Evolutionary conservation across 2,888 invertebrate genomes (phyloP).

Genomic region (Pantelozetes paolii): DNA sequence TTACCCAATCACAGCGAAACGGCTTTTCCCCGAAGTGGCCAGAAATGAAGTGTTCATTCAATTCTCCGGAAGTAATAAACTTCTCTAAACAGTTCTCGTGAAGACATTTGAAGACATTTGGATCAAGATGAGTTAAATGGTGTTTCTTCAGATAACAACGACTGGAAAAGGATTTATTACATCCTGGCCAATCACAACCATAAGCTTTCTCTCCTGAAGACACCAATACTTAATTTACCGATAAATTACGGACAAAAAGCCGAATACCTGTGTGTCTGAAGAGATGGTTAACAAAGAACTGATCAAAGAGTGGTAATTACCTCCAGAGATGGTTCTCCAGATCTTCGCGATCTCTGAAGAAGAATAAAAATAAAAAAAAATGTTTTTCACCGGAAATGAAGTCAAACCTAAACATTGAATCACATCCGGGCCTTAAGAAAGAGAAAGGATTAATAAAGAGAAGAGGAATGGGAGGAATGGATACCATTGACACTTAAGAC

Average conservation of each 20-base stretch:
- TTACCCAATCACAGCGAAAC: not conserved
- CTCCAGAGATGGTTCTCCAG: slow-evolving; percentile 20
- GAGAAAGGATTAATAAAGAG: too few species aligned
- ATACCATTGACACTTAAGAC: slow-evolving; percentile 8
- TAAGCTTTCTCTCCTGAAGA: not conserved
- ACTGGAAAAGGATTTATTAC: slow-evolving; percentile 9
- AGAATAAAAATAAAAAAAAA: not conserved
- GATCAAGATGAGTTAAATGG: slow-evolving; percentile 1
- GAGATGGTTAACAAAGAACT: too few species aligned
- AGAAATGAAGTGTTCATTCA: slow-evolving; percentile 5
- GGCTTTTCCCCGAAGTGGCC: not conserved
- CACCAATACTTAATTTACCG: too few species aligned
- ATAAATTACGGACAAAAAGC: not conserved
- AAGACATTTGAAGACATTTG: slow-evolving; percentile 12
- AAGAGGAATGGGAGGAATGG: too few species aligned
- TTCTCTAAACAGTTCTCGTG: slow-evolving; percentile 1
- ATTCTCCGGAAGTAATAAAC: not conserved
- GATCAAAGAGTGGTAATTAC: not conserved
- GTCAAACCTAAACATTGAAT: slow-evolving; percentile 3
- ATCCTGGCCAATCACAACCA: slow-evolving; percentile 12
- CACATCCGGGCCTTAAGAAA: slow-evolving; percentile 34
- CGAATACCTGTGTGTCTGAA: not conserved
- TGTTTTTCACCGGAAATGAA: too few species aligned
- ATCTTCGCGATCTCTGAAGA: slow-evolving; percentile 9
- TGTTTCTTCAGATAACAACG: slow-evolving; percentile 20